Percentiles rank a stretch among this genome's conserved stretches.
Conservation (phyloP, 2,888 invertebrate species). For the Drosophila mayaguana region DNA sequence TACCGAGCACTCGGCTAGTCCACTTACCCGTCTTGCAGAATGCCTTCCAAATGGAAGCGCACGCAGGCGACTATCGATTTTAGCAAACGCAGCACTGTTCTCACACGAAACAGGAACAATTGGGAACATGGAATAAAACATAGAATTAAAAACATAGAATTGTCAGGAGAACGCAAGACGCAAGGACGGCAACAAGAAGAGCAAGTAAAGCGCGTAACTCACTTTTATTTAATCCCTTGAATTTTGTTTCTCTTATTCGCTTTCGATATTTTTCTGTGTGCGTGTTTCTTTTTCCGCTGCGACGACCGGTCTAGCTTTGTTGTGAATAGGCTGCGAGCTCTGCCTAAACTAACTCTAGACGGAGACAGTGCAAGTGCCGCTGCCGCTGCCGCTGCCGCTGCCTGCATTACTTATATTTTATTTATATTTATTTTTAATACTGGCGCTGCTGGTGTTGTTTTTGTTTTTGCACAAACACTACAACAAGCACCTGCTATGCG, state of each 20-base stretch:
- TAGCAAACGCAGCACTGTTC: constrained; percentile 56
- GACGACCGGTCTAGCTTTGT: constrained; percentile 6
- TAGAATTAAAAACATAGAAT: constrained; percentile 18
- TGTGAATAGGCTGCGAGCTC: constrained; percentile 40
- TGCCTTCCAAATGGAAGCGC: constrained; percentile 45
- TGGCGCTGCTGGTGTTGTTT: background rate
- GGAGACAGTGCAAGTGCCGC: constrained; percentile 20
- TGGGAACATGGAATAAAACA: no score
- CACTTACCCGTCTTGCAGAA: constrained; percentile 66
- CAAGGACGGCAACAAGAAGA: background rate
- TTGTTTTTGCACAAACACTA: constrained; percentile 18
- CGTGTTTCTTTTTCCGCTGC: background rate
- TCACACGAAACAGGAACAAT: constrained; percentile 2
- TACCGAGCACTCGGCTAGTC: background rate
- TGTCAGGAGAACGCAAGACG: constrained; percentile 10
- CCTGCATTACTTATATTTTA: constrained; percentile 16
- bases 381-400: constrained; percentile 13
- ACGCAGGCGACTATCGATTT: constrained; percentile 74
- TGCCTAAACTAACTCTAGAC: constrained; percentile 38
- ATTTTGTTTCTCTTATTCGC: background rate
- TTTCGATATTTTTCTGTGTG: background rate
- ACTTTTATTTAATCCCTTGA: constrained; percentile 19
- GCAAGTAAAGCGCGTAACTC: constrained; percentile 18
- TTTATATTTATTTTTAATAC: constrained; percentile 11
- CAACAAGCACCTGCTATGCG: background rate